phyloP scores from a whole-genome alignment of 2,113 vertebrate genomes.

The Micronycteris hirsuta region DNA sequence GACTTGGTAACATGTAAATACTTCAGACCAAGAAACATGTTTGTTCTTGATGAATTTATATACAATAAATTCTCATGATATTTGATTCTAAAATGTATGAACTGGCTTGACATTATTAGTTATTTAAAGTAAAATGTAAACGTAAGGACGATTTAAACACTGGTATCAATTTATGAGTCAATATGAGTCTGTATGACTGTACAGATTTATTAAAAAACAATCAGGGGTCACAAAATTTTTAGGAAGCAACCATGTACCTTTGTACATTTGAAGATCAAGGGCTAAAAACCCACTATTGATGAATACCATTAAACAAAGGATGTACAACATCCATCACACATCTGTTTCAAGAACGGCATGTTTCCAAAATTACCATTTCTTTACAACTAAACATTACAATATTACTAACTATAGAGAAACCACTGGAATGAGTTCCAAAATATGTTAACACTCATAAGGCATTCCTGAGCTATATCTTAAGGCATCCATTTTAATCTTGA shows the following conservation, averaged over 20 bases:
- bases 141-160: background rate
- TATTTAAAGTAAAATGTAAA: slow-evolving; percentile 41
- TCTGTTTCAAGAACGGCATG: slow-evolving; percentile 59
- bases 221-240: background rate
- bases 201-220: background rate
- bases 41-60: background rate
- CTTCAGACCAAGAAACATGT: background rate
- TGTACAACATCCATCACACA: slow-evolving; percentile 75
- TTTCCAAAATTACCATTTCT: slow-evolving; percentile 51
- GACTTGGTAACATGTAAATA: background rate
- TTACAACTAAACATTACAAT: slow-evolving; percentile 42
- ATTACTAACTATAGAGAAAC: background rate
- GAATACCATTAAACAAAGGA: slow-evolving; percentile 64
- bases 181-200: background rate
- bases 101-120: slow-evolving; percentile 1
- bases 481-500: slow-evolving; percentile 81
- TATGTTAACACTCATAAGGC: background rate
- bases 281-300: background rate
- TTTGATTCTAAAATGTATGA: background rate
- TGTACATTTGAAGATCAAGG: background rate
- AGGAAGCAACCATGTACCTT: background rate
- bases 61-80: background rate
- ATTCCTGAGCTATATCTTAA: background rate
- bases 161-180: background rate
- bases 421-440: slow-evolving; percentile 15